These are phyloP conservation scores for Crambe crambe DNA, from an alignment of 37 sponge, comb jelly and placozoan species.

Conservation along the genomic window DNA sequence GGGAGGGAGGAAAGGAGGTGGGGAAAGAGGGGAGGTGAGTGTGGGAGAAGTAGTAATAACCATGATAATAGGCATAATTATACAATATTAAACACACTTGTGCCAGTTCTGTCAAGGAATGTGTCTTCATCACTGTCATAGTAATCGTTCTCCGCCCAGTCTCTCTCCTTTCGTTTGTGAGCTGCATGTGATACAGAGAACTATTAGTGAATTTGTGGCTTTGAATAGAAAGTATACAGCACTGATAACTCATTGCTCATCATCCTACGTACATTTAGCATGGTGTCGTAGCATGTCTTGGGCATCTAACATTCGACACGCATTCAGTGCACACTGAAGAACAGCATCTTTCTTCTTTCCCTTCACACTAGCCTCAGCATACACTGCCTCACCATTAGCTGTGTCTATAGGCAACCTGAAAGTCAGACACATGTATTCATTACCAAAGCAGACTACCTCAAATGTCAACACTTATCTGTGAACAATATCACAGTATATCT, in stretches of 20 bases:
- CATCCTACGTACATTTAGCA: slow-evolving; percentile 16
- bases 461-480: too few relatives aligned
- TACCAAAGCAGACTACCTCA: not conserved
- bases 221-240: too few relatives aligned
- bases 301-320: slow-evolving; percentile 85
- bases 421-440: too few relatives aligned
- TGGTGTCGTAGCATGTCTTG: slow-evolving; percentile 77
- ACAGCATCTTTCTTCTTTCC: slow-evolving; percentile 94
- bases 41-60: not conserved
- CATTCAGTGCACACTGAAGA: slow-evolving; percentile 82
- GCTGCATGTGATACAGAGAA: slow-evolving; percentile 28
- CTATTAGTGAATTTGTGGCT: not conserved
- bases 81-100: slow-evolving; percentile 6
- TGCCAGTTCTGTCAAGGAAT: slow-evolving; percentile 96
- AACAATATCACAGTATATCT: too few relatives aligned
- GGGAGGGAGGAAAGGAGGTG: not conserved
- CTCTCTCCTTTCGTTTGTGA: slow-evolving; percentile 42
- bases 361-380: slow-evolving; percentile 71
- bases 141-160: slow-evolving; percentile 91
- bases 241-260: too few relatives aligned
- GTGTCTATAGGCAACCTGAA: slow-evolving; percentile 88
- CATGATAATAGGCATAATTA: too few relatives aligned
- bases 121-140: slow-evolving; percentile 98
- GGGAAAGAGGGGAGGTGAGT: not conserved
- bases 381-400: slow-evolving; percentile 62